Evolutionary conservation across 2,888 invertebrate genomes (phyloP).

Genomic region (Andrena chrysosceles): DNA sequence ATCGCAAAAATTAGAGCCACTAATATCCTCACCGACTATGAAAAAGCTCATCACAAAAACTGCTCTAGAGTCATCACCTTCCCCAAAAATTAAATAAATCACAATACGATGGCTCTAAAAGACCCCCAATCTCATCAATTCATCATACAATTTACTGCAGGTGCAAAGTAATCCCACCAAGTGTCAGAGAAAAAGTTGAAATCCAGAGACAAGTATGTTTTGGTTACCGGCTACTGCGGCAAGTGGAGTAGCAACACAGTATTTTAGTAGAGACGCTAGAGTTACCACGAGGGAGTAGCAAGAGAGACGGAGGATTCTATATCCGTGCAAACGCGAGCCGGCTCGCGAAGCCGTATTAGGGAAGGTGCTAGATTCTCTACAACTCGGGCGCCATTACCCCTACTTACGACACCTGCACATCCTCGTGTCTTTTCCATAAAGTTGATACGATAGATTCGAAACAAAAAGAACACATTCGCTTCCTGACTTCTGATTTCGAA

Average conservation of each 20-base stretch:
- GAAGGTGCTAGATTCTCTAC: constrained; percentile 82
- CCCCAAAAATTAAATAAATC: neutral
- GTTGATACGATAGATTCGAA: constrained; percentile 24
- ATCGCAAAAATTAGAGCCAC: too few relatives aligned
- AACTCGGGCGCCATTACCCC: constrained; percentile 86
- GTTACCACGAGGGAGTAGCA: constrained; percentile 43
- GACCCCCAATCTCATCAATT: neutral
- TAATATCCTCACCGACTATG: neutral
- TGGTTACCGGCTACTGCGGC: neutral
- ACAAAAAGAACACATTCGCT: too few relatives aligned
- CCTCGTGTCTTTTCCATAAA: constrained; percentile 50
- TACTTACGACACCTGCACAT: constrained; percentile 78
- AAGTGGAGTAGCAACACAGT: constrained; percentile 25
- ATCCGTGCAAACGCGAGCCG: constrained; percentile 79
- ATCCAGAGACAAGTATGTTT: constrained; percentile 14
- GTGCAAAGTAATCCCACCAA: neutral
- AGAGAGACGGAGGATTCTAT: constrained; percentile 75
- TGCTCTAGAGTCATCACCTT: neutral
- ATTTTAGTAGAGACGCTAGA: constrained; percentile 43
- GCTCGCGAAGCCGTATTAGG: constrained; percentile 83
- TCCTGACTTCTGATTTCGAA: too few relatives aligned
- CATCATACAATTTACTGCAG: neutral
- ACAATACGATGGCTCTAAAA: neutral
- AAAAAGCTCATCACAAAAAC: neutral
- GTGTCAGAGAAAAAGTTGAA: neutral